A percentile compares a stretch with the other conserved stretches of the same genome.
Conservation (phyloP, 1,140 invertebrate species). For the Papilio aristodemus region DNA sequence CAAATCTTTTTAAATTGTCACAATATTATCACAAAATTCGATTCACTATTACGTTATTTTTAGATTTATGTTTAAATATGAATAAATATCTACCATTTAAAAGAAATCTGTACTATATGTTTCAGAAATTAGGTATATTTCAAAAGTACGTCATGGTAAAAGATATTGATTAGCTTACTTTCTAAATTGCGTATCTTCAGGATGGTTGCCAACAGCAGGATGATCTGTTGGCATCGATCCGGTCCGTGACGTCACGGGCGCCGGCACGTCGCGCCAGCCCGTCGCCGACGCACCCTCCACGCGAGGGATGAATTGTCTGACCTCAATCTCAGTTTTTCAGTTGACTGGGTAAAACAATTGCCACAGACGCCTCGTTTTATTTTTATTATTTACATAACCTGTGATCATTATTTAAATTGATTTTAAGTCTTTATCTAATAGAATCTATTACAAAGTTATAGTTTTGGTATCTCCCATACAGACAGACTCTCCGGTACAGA, state of each 20-base stretch:
- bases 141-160: background rate
- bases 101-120: too few relatives aligned
- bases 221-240: conserved; percentile 50
- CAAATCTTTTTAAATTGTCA: too few relatives aligned
- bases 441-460: too few relatives aligned
- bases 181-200: conserved; percentile 21
- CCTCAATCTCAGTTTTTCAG: conserved; percentile 54
- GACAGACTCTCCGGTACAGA: too few relatives aligned
- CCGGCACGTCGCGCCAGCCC: conserved; percentile 54
- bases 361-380: conserved; percentile 19
- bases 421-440: too few relatives aligned
- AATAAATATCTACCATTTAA: too few relatives aligned
- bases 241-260: conserved; percentile 57
- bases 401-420: too few relatives aligned
- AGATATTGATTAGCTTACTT: conserved; percentile 26
- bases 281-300: conserved; percentile 67
- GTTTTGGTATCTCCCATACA: too few relatives aligned
- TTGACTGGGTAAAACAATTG: conserved; percentile 35
- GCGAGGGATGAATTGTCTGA: conserved; percentile 57
- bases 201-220: conserved; percentile 28
- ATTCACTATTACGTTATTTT: too few relatives aligned
- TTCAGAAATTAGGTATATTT: too few relatives aligned
- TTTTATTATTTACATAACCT: background rate
- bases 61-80: too few relatives aligned
- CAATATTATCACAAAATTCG: too few relatives aligned